Conservation (phyloP, 1,140 invertebrate genomes). For the Lethrus apterus region DNA sequence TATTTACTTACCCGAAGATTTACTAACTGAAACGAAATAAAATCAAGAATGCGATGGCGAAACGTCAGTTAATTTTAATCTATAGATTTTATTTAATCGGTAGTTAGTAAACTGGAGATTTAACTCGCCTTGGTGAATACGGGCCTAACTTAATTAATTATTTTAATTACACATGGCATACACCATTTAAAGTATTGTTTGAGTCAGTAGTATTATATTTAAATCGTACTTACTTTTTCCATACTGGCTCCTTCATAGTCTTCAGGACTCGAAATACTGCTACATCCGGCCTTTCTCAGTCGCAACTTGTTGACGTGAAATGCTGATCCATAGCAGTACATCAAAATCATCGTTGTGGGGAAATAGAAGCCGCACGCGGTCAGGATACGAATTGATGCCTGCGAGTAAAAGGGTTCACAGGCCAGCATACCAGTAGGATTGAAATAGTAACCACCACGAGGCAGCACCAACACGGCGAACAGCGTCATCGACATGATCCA, state of each 20-base stretch:
- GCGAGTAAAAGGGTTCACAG: conserved; percentile 76
- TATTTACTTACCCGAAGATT: too few species aligned
- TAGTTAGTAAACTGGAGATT: too few species aligned
- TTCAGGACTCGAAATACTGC: conserved; percentile 34
- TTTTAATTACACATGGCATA: too few species aligned
- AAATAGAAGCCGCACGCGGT: conserved; percentile 81
- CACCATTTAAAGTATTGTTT: too few species aligned
- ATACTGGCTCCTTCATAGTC: conserved; percentile 40
- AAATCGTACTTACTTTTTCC: conserved; percentile 52
- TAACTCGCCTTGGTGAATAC: too few species aligned
- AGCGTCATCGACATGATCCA: conserved; percentile 74
- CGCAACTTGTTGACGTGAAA: conserved; percentile 78
- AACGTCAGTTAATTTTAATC: too few species aligned
- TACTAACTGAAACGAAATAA: too few species aligned
- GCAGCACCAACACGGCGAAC: conserved; percentile 70
- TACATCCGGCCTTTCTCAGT: conserved; percentile 44
- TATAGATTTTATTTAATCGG: too few species aligned
- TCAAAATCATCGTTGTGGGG: conserved; percentile 80
- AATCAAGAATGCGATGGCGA: too few species aligned
- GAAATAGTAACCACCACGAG: conserved; percentile 76
- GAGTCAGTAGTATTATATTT: too few species aligned
- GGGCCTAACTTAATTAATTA: too few species aligned
- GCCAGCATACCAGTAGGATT: conserved; percentile 75
- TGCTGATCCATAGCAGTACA: conserved; percentile 83
- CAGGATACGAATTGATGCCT: conserved; percentile 67